A percentile compares a stretch with the other conserved stretches of the same genome.
These are phyloP conservation scores for Paramormyrops kingsleyae DNA, from an alignment of 2,113 vertebrate genomes.

Conservation along the genomic window DNA sequence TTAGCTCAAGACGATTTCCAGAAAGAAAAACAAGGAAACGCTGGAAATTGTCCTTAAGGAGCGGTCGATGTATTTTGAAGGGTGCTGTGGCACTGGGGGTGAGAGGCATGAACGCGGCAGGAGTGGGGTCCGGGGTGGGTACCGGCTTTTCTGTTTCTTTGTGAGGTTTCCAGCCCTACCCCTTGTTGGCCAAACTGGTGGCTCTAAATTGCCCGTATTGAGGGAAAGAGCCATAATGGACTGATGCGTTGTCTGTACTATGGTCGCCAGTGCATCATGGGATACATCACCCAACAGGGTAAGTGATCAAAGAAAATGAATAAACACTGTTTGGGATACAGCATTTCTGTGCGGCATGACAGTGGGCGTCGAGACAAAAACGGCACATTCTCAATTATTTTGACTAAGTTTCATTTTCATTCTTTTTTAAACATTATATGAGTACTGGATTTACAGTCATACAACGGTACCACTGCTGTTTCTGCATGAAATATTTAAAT, in stretches of 20 bases:
- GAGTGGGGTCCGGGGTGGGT: background rate
- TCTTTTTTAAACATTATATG: background rate
- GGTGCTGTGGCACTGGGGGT: constrained; percentile 29
- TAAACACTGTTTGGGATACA: background rate
- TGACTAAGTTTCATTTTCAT: background rate
- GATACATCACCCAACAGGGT: background rate
- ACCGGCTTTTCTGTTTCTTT: background rate
- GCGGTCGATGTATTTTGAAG: constrained; percentile 51
- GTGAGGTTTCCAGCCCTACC: background rate
- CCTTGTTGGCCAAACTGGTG: background rate
- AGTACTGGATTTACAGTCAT: background rate
- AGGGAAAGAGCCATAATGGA: background rate
- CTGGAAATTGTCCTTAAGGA: constrained; percentile 58
- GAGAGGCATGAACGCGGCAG: background rate
- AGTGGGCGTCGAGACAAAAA: background rate
- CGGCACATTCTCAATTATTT: background rate
- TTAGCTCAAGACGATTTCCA: constrained; percentile 86
- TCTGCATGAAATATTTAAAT: background rate
- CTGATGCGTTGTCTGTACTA: background rate
- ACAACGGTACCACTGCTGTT: background rate
- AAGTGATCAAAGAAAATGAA: background rate
- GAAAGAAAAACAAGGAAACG: constrained; percentile 87
- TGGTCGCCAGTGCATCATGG: background rate
- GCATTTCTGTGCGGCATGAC: background rate
- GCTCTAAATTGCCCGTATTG: background rate